These are phyloP conservation scores for Bicyclus anynana DNA, from an alignment of 1,140 invertebrate species.

Conservation along the genomic window DNA sequence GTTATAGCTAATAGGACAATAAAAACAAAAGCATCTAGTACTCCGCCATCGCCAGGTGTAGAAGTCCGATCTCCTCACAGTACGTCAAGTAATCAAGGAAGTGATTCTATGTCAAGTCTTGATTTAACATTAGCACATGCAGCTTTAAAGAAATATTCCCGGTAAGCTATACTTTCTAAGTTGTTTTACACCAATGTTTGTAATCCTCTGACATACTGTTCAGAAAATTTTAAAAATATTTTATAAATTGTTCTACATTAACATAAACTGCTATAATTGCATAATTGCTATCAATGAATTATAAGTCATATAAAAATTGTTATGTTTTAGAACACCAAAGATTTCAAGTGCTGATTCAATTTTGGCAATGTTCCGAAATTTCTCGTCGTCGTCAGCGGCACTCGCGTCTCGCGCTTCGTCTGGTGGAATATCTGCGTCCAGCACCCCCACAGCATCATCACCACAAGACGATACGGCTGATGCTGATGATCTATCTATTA, in stretches of 20 bases:
- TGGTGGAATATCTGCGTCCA: slow-evolving; percentile 78
- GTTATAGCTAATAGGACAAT: slow-evolving; percentile 63
- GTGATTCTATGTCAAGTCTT: slow-evolving; percentile 83
- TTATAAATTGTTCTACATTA: too few relatives aligned
- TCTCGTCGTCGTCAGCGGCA: slow-evolving; percentile 76
- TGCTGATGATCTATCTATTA: slow-evolving; percentile 80
- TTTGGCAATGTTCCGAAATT: slow-evolving; percentile 84
- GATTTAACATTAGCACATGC: slow-evolving; percentile 78
- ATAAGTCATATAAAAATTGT: not conserved
- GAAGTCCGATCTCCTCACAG: slow-evolving; percentile 80
- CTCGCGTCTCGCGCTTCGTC: slow-evolving; percentile 77
- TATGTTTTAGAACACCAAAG: slow-evolving; percentile 69
- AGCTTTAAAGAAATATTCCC: slow-evolving; percentile 67
- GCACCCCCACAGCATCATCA: slow-evolving; percentile 82
- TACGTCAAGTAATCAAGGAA: slow-evolving; percentile 82
- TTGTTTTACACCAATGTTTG: too few relatives aligned
- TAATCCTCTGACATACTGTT: too few relatives aligned
- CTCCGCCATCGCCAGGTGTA: slow-evolving; percentile 73
- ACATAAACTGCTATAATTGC: too few relatives aligned
- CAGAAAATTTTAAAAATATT: too few relatives aligned
- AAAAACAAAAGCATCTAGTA: slow-evolving; percentile 72
- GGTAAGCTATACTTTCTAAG: too few relatives aligned
- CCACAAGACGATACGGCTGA: slow-evolving; percentile 82
- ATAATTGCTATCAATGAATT: not conserved
- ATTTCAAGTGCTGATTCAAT: slow-evolving; percentile 86